These are phyloP conservation scores for Corynorhinus townsendii DNA, from an alignment of 2,113 vertebrate species.

Conservation along the genomic window DNA sequence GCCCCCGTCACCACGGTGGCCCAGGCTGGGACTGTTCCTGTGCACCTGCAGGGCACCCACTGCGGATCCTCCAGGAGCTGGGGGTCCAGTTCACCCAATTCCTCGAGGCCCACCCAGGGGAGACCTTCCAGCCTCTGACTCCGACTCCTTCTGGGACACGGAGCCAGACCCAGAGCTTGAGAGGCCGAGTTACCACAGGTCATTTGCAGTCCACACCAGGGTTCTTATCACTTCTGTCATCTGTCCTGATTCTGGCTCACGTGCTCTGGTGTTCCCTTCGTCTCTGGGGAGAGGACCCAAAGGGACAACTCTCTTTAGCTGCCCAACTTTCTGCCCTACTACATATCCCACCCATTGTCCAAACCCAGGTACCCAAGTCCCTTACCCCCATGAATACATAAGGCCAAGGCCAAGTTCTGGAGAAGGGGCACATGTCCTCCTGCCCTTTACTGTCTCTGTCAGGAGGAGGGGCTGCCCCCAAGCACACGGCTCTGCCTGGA, in stretches of 20 bases:
- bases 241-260: background rate
- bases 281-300: too few species aligned
- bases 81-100: accelerated
- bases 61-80: accelerated
- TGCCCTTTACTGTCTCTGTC: too few species aligned
- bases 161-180: background rate
- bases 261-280: accelerated
- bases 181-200: background rate
- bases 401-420: background rate
- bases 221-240: background rate
- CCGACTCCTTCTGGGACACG: accelerated
- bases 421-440: background rate
- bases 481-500: accelerated
- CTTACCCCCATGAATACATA: background rate
- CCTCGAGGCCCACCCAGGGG: background rate
- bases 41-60: accelerated
- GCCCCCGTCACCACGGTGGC: accelerated
- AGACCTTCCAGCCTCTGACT: too few species aligned
- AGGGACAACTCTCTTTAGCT: background rate
- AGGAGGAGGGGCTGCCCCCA: background rate
- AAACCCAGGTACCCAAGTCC: background rate
- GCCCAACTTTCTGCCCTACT: accelerated
- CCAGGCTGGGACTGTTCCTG: background rate
- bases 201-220: background rate
- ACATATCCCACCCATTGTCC: background rate